Evolutionary conservation across 37 sponge, comb jelly and placozoan genomes (phyloP).

Genomic region (Mnemiopsis leidyi): DNA sequence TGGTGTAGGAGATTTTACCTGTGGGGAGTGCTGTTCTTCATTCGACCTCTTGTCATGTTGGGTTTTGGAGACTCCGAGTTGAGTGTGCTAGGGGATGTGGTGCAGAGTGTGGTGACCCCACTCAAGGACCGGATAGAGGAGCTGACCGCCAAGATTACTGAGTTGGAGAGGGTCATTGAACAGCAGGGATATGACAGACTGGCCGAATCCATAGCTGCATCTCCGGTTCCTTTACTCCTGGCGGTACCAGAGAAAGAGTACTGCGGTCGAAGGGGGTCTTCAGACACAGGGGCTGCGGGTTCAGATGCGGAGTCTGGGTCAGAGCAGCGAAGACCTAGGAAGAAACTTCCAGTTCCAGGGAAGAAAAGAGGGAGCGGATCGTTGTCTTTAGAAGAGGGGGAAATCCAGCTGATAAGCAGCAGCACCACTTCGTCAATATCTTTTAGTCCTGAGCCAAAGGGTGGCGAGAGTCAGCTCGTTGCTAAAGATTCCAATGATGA

Average conservation of each 20-base stretch:
- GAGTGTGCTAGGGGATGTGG: background rate
- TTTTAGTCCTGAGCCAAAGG: background rate
- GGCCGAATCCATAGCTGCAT: background rate
- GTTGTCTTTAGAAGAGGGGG: background rate
- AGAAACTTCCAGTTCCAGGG: background rate
- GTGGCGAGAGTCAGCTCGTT: background rate
- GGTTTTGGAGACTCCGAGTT: background rate
- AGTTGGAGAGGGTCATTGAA: constrained; percentile 24
- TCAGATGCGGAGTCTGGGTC: background rate
- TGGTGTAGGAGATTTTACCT: background rate
- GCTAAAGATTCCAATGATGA: background rate
- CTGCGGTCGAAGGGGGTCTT: background rate
- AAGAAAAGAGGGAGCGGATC: background rate
- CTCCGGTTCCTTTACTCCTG: background rate
- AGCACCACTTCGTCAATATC: background rate
- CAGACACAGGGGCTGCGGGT: background rate
- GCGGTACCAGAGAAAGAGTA: background rate
- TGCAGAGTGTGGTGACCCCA: constrained; percentile 18
- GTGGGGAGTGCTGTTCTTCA: background rate
- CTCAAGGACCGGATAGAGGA: background rate
- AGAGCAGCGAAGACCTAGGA: background rate
- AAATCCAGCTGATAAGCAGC: background rate
- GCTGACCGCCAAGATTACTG: background rate
- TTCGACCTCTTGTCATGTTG: background rate
- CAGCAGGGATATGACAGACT: background rate